Percentiles rank a stretch among this genome's conserved stretches.
phyloP scores from a whole-genome alignment of 2,888 invertebrate species.

The Drosophila testacea region DNA sequence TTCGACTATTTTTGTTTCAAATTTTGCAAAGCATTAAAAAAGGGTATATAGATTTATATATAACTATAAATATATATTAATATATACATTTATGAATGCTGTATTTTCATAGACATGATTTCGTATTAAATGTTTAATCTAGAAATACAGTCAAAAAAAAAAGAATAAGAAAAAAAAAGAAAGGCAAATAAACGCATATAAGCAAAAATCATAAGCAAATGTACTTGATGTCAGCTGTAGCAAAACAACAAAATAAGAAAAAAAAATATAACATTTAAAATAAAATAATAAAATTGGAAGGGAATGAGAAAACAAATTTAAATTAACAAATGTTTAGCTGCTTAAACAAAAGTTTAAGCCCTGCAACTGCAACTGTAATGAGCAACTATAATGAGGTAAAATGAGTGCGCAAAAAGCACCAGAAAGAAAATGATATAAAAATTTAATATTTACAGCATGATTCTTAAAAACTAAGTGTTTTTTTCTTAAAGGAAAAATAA shows the following conservation, averaged over 20 bases:
- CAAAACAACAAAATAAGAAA: conserved; percentile 24
- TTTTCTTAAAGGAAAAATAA: conserved; percentile 73
- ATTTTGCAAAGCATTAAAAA: conserved; percentile 70
- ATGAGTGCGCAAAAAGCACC: conserved; percentile 23
- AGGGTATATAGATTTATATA: conserved; percentile 68
- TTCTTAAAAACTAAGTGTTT: conserved; percentile 77
- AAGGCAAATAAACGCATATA: conserved; percentile 59
- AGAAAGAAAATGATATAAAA: conserved; percentile 26
- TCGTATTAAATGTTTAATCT: conserved; percentile 74
- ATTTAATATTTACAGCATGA: conserved; percentile 70
- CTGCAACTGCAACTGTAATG: conserved; percentile 25
- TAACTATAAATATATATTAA: conserved; percentile 39
- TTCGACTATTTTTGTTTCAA: conserved; percentile 45
- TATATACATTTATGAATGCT: conserved; percentile 59
- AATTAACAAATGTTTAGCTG: conserved; percentile 37
- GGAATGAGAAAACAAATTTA: conserved; percentile 26
- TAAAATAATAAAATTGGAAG: conserved; percentile 28
- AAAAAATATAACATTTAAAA: conserved; percentile 42
- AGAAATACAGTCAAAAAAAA: conserved; percentile 58
- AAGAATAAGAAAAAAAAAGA: conserved; percentile 4
- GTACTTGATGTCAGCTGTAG: conserved; percentile 78
- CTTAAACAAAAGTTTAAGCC: conserved; percentile 7
- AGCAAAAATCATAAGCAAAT: conserved; percentile 67
- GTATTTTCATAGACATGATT: conserved; percentile 73
- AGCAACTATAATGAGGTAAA: conserved; percentile 16